Conservation (phyloP, 1,140 invertebrate genomes). For the Bombus affinis region DNA sequence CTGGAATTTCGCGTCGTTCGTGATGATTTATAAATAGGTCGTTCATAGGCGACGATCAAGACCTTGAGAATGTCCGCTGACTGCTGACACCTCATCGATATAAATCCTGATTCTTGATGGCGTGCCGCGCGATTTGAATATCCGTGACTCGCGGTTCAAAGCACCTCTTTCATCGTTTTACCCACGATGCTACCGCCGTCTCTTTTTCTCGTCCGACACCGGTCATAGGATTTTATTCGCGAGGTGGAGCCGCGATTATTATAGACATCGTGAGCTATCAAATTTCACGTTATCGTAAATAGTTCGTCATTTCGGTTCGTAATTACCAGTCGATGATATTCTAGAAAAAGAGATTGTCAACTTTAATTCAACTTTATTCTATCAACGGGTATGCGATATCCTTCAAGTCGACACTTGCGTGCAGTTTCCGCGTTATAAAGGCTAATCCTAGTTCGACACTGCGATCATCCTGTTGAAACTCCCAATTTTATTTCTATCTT, state of each 20-base stretch:
- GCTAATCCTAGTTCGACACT: neutral
- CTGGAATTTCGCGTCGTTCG: constrained; percentile 26
- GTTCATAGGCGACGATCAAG: neutral
- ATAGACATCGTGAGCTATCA: neutral
- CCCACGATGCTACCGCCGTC: too few relatives aligned
- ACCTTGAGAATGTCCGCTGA: neutral
- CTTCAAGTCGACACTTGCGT: neutral
- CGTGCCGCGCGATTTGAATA: constrained; percentile 33
- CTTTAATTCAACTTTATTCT: neutral
- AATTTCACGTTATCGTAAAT: neutral
- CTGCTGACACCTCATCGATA: constrained; percentile 24
- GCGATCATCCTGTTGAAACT: neutral
- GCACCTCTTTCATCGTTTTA: neutral
- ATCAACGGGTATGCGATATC: too few relatives aligned
- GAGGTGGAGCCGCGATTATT: neutral
- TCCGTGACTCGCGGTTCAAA: neutral
- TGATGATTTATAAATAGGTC: constrained; percentile 24
- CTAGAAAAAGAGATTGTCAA: neutral
- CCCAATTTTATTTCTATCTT: neutral
- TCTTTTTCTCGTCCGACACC: neutral
- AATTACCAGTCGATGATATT: neutral
- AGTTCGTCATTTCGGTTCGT: neutral
- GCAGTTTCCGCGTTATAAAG: neutral
- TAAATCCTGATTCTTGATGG: neutral
- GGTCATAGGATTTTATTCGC: neutral